Evolutionary conservation across 2,888 invertebrate genomes (phyloP).

Genomic region (Apoda limacodes): DNA sequence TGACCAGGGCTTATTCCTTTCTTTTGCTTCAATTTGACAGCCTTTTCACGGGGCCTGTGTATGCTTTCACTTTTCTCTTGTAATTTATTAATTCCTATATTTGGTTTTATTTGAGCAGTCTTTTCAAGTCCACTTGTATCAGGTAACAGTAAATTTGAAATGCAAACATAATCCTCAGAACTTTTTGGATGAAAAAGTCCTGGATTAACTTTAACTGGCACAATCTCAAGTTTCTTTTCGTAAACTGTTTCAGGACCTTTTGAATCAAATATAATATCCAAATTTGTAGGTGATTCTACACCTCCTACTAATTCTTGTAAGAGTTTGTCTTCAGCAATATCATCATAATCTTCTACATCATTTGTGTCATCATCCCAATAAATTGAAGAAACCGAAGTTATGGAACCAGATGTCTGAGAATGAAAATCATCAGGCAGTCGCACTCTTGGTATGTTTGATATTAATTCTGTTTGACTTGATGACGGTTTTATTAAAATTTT

Average conservation of each 20-base stretch:
- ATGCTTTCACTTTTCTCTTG: slow-evolving; percentile 57
- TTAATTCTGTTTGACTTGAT: slow-evolving; percentile 42
- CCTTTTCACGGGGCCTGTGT: slow-evolving; percentile 50
- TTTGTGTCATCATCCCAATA: slow-evolving; percentile 48
- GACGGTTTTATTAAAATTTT: slow-evolving; percentile 73
- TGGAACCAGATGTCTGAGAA: slow-evolving; percentile 35
- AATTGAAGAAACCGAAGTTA: slow-evolving; percentile 49
- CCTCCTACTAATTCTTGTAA: slow-evolving; percentile 58
- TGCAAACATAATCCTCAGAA: slow-evolving; percentile 49
- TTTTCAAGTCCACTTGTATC: slow-evolving; percentile 40
- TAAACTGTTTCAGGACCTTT: slow-evolving; percentile 54
- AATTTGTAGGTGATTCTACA: slow-evolving; percentile 49
- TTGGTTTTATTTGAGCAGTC: slow-evolving; percentile 58
- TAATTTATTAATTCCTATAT: slow-evolving; percentile 52
- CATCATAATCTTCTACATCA: slow-evolving; percentile 38
- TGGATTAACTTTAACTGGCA: slow-evolving; percentile 52
- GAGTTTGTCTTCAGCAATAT: slow-evolving; percentile 50
- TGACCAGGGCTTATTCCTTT: slow-evolving; percentile 37
- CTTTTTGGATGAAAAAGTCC: slow-evolving; percentile 33
- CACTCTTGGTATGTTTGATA: slow-evolving; percentile 59
- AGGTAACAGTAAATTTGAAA: slow-evolving; percentile 49
- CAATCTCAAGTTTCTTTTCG: slow-evolving; percentile 55
- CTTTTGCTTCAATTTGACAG: slow-evolving; percentile 49
- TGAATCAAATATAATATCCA: slow-evolving; percentile 44
- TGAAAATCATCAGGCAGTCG: slow-evolving; percentile 60